phyloP scores from a whole-genome alignment of 1,140 invertebrate genomes.

The Bombus balteatus region DNA sequence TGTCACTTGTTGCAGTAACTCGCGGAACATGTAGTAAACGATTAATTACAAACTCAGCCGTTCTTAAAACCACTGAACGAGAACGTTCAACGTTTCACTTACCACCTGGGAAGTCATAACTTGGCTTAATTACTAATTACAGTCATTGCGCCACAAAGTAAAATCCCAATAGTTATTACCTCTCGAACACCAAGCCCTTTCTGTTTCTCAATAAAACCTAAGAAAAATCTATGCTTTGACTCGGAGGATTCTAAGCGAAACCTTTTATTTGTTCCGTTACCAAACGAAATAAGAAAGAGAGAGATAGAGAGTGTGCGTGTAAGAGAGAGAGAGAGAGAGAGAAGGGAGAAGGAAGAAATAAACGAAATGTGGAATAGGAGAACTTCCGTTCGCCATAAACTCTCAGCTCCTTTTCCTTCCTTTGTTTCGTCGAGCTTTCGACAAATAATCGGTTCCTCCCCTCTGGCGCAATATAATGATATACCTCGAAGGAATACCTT shows the following conservation, averaged over 20 bases:
- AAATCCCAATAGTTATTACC: background rate
- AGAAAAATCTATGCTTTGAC: no score
- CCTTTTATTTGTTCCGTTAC: background rate
- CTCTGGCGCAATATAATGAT: slow-evolving; percentile 54
- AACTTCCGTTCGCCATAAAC: slow-evolving; percentile 18
- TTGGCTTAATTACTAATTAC: background rate
- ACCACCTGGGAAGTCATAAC: background rate
- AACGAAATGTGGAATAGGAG: slow-evolving; percentile 6
- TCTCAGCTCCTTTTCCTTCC: background rate
- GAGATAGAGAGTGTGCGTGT: no score
- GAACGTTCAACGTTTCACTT: no score
- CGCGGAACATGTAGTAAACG: no score
- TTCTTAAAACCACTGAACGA: no score
- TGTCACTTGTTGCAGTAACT: no score
- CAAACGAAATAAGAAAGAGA: background rate
- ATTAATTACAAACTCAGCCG: no score
- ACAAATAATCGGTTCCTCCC: slow-evolving; percentile 51
- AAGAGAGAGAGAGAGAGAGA: no score
- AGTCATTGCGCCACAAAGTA: background rate
- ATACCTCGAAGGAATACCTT: slow-evolving; percentile 58
- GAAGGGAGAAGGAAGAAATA: background rate
- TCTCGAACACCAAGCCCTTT: background rate
- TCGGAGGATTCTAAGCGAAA: no score
- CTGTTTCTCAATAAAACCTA: background rate
- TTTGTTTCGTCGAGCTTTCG: slow-evolving; percentile 47